phyloP scores from a whole-genome alignment of 2,797 vertebrate genomes.

The Clamator glandarius region DNA sequence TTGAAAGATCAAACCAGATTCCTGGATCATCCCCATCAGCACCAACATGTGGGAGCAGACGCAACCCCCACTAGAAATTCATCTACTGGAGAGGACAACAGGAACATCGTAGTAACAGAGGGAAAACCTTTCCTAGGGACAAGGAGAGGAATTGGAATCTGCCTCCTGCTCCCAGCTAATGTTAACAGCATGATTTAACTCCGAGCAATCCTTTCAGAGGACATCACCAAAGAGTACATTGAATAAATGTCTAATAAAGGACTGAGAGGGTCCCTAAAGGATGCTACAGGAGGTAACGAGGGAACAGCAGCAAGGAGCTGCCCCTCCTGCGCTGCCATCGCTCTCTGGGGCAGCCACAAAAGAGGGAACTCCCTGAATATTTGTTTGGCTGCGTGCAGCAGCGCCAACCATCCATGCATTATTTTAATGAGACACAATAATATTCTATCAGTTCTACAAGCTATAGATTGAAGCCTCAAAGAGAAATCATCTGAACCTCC shows the following conservation, averaged over 20 bases:
- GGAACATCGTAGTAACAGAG: background rate
- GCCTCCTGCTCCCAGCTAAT: conserved; percentile 23
- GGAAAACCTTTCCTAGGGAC: background rate
- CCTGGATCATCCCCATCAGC: background rate
- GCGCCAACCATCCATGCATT: background rate
- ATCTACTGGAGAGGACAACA: background rate
- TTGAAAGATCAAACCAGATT: background rate
- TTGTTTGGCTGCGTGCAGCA: background rate
- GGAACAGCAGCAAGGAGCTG: background rate
- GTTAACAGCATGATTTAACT: rapidly evolving
- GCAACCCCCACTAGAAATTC: background rate
- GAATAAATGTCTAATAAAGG: background rate
- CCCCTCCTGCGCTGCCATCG: rapidly evolving
- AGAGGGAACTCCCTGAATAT: background rate
- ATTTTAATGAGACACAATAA: conserved; percentile 34
- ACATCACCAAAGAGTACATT: rapidly evolving
- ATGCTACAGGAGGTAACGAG: background rate
- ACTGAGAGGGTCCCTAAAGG: rapidly evolving
- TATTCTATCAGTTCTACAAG: conserved; percentile 1
- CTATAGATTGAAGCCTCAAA: conserved; percentile 34
- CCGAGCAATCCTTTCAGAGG: background rate
- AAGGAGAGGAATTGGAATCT: background rate
- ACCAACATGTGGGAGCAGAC: rapidly evolving
- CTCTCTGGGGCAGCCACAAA: rapidly evolving
- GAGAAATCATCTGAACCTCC: conserved; percentile 55